Evolutionary conservation across 1,140 invertebrate genomes (phyloP).

Genomic region (Drosophila rufa): DNA sequence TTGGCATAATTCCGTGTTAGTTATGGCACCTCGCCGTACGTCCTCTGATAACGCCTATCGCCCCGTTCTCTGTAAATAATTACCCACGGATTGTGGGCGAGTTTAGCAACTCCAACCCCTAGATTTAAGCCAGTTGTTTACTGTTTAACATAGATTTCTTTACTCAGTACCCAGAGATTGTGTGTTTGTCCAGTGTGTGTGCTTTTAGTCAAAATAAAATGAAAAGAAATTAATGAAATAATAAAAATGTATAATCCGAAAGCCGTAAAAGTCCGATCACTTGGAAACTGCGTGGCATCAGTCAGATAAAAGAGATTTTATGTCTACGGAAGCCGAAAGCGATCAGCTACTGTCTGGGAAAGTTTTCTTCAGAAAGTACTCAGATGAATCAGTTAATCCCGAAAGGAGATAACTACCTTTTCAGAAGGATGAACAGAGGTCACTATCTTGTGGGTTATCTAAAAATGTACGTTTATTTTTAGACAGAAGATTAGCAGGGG

Average conservation of each 20-base stretch:
- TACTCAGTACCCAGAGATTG: slow-evolving; percentile 11
- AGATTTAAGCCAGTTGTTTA: slow-evolving; percentile 49
- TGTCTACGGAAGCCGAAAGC: slow-evolving; percentile 16
- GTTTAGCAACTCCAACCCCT: slow-evolving; percentile 39
- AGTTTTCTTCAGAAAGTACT: neutral
- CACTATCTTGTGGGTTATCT: neutral
- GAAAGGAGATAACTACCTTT: neutral
- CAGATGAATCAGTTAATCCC: slow-evolving; percentile 6
- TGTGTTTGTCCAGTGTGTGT: slow-evolving; percentile 26
- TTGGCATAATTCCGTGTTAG: slow-evolving; percentile 62
- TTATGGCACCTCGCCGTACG: slow-evolving; percentile 47
- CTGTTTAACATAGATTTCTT: slow-evolving; percentile 21
- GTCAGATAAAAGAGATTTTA: slow-evolving; percentile 5
- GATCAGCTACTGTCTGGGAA: slow-evolving; percentile 23
- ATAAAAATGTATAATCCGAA: neutral
- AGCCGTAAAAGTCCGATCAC: slow-evolving; percentile 7
- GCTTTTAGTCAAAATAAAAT: slow-evolving; percentile 33
- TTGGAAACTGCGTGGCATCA: slow-evolving; percentile 5
- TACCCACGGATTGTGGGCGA: slow-evolving; percentile 32
- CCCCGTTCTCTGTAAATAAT: slow-evolving; percentile 46
- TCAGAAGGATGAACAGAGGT: slow-evolving; percentile 4
- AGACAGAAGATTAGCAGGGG: neutral
- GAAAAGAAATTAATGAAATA: slow-evolving; percentile 15
- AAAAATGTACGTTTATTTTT: slow-evolving; percentile 6
- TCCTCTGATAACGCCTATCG: slow-evolving; percentile 51